A percentile compares a stretch with the other conserved stretches of the same genome.
Conservation (phyloP, 30 jellyfish, hydroid and myxozoan genomes). For the Rhopilema esculentum region DNA sequence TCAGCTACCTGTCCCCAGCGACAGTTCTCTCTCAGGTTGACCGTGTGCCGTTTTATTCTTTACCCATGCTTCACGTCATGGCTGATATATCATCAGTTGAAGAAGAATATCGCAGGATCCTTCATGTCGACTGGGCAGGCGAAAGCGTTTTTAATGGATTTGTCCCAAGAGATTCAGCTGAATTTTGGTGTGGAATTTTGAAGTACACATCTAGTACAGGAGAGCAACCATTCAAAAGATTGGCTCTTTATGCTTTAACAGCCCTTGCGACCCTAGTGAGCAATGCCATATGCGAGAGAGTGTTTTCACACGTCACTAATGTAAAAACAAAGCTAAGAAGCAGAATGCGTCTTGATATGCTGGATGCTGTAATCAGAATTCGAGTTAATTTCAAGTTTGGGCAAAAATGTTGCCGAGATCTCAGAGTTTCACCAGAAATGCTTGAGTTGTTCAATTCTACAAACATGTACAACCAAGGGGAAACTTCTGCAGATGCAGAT, state of each 20-base stretch:
- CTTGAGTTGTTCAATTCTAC: conserved; percentile 35
- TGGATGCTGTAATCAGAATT: conserved; percentile 71
- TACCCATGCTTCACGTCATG: conserved; percentile 36
- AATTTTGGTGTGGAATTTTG: conserved; percentile 44
- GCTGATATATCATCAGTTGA: conserved; percentile 40
- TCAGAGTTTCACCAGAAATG: conserved; percentile 47
- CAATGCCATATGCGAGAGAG: conserved; percentile 76
- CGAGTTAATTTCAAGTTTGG: conserved; percentile 38
- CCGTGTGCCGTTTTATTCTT: conserved; percentile 15
- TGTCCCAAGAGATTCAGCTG: conserved; percentile 44
- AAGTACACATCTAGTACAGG: conserved; percentile 34
- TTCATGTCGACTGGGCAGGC: conserved; percentile 56
- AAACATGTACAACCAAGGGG: conserved; percentile 24
- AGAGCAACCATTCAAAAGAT: background rate
- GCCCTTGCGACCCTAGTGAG: conserved; percentile 71
- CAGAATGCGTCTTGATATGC: conserved; percentile 47
- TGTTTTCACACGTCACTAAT: conserved; percentile 48
- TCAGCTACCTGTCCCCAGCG: conserved; percentile 44
- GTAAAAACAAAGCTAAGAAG: conserved; percentile 70
- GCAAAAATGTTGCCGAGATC: conserved; percentile 63
- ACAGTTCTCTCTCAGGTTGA: conserved; percentile 38
- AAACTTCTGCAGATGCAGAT: conserved; percentile 3
- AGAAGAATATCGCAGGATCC: conserved; percentile 56
- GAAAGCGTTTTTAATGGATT: conserved; percentile 33
- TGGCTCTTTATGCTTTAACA: conserved; percentile 43